Percentiles rank a stretch among this genome's conserved stretches.
These are phyloP conservation scores for Sebastiscus tertius DNA, from an alignment of 2,797 vertebrate genomes.

Conservation along the genomic window DNA sequence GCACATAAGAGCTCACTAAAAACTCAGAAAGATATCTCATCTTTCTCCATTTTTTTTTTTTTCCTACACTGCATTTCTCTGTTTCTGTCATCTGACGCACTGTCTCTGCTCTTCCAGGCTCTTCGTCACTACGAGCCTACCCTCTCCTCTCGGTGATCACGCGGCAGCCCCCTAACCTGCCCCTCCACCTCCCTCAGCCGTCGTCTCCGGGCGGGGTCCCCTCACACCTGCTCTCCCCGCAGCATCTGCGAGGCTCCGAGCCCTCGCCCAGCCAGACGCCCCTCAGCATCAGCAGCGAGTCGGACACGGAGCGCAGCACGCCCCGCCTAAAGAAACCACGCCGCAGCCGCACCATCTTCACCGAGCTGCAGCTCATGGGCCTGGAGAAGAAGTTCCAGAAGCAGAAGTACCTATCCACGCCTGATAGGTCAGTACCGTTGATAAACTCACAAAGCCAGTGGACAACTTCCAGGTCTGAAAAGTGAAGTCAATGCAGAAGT, in stretches of 20 bases:
- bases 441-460: neutral
- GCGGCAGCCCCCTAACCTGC: conserved; percentile 85
- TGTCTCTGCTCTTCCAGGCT: conserved; percentile 79
- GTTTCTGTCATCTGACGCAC: conserved; percentile 13
- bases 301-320: conserved; percentile 87
- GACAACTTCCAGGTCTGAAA: neutral
- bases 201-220: conserved; percentile 43
- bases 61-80: conserved; percentile 26
- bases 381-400: conserved; percentile 99
- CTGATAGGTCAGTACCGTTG: conserved; percentile 88
- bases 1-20: conserved; percentile 32
- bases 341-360: conserved; percentile 97
- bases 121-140: conserved; percentile 88
- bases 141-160: conserved; percentile 94
- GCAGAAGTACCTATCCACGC: conserved; percentile 98
- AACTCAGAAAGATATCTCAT: conserved; percentile 24
- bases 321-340: conserved; percentile 92
- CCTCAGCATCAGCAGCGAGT: conserved; percentile 92
- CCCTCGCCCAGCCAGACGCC: conserved; percentile 80
- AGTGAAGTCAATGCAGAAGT: neutral
- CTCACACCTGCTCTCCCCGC: conserved; percentile 81
- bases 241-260: conserved; percentile 64
- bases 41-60: neutral
- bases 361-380: conserved; percentile 97
- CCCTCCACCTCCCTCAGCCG: conserved; percentile 64